Conservation (phyloP, 2,888 invertebrate genomes). For the Tinea semifulvella region DNA sequence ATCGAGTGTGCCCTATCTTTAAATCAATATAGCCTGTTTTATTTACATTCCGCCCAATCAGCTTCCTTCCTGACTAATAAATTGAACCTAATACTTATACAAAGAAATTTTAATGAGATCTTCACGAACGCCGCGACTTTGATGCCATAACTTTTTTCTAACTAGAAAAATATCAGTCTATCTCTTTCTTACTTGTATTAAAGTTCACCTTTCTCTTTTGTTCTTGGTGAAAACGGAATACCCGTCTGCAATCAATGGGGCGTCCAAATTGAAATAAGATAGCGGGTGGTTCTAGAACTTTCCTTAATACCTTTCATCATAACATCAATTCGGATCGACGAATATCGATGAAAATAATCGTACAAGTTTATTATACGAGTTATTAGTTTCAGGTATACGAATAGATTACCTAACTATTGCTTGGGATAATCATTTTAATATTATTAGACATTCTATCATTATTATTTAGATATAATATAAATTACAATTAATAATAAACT, state of each 20-base stretch:
- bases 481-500: too few relatives aligned
- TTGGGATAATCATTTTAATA: too few relatives aligned
- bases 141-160: constrained; percentile 58
- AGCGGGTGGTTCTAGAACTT: constrained; percentile 45
- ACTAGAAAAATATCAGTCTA: constrained; percentile 43
- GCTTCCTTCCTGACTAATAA: constrained; percentile 35
- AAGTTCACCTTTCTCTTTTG: constrained; percentile 32
- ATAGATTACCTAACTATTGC: too few relatives aligned
- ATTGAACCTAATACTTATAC: constrained; percentile 56
- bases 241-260: constrained; percentile 63
- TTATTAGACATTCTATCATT: too few relatives aligned
- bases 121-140: constrained; percentile 52
- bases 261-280: constrained; percentile 65
- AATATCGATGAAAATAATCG: neutral
- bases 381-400: too few relatives aligned
- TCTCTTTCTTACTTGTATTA: constrained; percentile 31
- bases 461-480: too few relatives aligned
- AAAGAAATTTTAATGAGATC: constrained; percentile 64
- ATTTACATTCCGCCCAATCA: constrained; percentile 40
- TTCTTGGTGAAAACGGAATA: constrained; percentile 44
- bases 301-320: constrained; percentile 20
- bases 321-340: constrained; percentile 4
- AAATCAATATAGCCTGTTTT: constrained; percentile 45
- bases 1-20: too few relatives aligned
- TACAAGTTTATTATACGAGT: neutral